phyloP scores from a whole-genome alignment of 2,797 vertebrate genomes.

The Carcharodon carcharias region DNA sequence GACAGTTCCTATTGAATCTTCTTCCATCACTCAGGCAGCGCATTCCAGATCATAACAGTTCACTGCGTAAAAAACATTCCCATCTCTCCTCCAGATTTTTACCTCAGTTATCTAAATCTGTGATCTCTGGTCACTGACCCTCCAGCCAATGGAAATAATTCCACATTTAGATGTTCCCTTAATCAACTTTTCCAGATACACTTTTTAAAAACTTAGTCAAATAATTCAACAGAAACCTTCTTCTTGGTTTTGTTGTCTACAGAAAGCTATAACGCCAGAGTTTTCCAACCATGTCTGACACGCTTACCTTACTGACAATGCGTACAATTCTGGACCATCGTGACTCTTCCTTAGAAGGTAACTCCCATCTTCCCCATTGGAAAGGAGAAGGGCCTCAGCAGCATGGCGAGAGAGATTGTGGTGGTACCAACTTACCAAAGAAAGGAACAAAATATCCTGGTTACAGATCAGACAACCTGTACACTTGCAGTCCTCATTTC shows the following conservation, averaged over 20 bases:
- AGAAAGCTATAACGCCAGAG: not conserved
- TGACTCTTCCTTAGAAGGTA: constrained; percentile 86
- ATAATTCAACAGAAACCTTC: not conserved
- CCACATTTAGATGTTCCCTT: no score
- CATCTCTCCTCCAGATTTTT: not conserved
- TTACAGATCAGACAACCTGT: not conserved
- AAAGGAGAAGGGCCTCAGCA: constrained; percentile 82
- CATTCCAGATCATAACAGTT: not conserved
- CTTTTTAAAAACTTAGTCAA: not conserved
- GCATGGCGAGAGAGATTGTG: constrained; percentile 77
- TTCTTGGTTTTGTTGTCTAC: not conserved
- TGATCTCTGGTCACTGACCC: not conserved
- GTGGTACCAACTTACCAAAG: constrained; percentile 78
- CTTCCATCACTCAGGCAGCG: not conserved
- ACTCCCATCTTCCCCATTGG: constrained; percentile 83
- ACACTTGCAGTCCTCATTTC: not conserved
- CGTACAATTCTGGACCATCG: constrained; percentile 64
- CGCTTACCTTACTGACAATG: constrained; percentile 81
- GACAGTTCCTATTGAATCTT: not conserved
- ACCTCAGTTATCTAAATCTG: not conserved
- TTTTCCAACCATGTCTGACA: not conserved
- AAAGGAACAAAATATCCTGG: not conserved
- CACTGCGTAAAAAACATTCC: not conserved
- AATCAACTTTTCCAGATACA: not conserved
- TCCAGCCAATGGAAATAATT: not conserved